Evolutionary conservation across 2,888 invertebrate species (phyloP), one percentile per base, ranked within the genome.

Genomic region (Tiliacea aurago): DNA sequence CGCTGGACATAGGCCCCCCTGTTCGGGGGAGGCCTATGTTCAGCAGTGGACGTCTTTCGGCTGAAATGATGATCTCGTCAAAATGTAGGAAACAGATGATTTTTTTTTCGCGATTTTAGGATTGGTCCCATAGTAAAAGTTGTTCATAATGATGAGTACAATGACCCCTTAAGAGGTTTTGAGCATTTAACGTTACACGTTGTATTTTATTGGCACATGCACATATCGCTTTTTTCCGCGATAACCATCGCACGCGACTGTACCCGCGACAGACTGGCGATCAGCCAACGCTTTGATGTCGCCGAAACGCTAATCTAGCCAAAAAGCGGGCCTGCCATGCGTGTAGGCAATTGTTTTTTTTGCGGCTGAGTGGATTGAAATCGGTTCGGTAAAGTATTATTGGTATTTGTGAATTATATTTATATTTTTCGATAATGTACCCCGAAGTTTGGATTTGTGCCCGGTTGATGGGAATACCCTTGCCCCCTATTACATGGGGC

Each of bases 201-300:
- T n/a, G n/a, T 72, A 63, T 73, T 74, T 80, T 45, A 86, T 73
- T 51, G 33, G 43, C 69, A 75, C 66, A 55, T 59, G 33, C 56
- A 74, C 62, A 56, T 67, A 76, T 62, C 45, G 51, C 43, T 37
- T 76, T 81, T 71, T 74, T 68, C 58, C 37, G 53, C 53, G 85
- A 82, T 84, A 84, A 55, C 47, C n/a, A 82, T 84, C 83, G 83
- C 43, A 5, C 67, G 45, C 58, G 85, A 73, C n/a, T 73, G 71
- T 84, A 83, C 86, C n/a, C 11, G 43, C 58, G 55, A 11, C 64
- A 67, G 70, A 78, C 76, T 87, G 86, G 86, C 87, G 64, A 55
- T 56, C 72, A 61, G 82, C 87, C 87, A 87, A 78, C 45, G 23
- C 80, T 87, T 87, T 87, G 87, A 88, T 86, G 86, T 87, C 84